A percentile compares a stretch with the other conserved stretches of the same genome.
phyloP scores from a whole-genome alignment of 2,888 invertebrate species.

The Zaprionus bogoriensis region DNA sequence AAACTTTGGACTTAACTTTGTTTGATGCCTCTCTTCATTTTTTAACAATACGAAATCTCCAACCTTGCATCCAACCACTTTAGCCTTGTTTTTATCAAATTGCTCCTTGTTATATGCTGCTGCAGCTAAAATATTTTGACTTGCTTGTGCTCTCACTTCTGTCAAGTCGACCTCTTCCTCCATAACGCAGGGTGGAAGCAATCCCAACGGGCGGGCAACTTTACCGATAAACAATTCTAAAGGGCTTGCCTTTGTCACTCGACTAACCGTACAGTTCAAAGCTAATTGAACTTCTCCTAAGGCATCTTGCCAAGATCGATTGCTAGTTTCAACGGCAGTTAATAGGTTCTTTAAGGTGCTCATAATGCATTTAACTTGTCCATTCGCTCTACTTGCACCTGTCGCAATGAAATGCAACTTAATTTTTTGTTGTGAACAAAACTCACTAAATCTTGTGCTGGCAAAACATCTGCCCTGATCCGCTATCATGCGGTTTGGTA shows the following conservation, averaged over 20 bases:
- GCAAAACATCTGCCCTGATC: background rate
- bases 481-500: background rate
- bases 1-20: constrained; percentile 22
- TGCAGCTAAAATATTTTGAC: constrained; percentile 4
- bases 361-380: constrained; percentile 1
- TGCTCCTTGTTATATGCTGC: constrained; percentile 8
- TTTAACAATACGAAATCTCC: constrained; percentile 11
- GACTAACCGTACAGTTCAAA: constrained; percentile 4
- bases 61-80: constrained; percentile 13
- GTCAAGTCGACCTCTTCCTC: constrained; percentile 9
- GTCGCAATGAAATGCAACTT: background rate
- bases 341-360: constrained; percentile 1
- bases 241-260: constrained; percentile 4
- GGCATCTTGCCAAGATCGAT: background rate
- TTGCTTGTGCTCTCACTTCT: constrained; percentile 9
- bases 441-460: background rate
- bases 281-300: background rate
- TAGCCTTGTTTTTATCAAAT: constrained; percentile 25
- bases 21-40: no score
- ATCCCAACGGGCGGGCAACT: background rate
- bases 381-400: constrained; percentile 1
- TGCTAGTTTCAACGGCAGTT: constrained; percentile 2
- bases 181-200: no score
- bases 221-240: background rate
- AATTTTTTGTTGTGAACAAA: background rate